Percentiles rank a stretch among this genome's conserved stretches.
These are phyloP conservation scores for Slavum lentiscoides DNA, from an alignment of 2,888 invertebrate species.

Conservation along the genomic window DNA sequence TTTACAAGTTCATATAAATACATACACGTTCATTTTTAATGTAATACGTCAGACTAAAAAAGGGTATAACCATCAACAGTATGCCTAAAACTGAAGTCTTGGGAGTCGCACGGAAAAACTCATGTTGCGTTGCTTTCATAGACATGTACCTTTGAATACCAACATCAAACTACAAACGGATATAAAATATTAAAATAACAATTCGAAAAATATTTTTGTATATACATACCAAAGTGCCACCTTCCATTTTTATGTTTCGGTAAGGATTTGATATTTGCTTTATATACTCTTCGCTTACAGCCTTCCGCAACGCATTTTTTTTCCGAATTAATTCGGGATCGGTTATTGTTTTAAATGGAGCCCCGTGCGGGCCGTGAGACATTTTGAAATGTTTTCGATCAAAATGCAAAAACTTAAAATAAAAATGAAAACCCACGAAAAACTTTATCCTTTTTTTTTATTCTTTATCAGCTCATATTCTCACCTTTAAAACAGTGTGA, in stretches of 20 bases:
- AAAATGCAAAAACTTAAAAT: not conserved
- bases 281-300: slow-evolving; percentile 71
- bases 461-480: not conserved
- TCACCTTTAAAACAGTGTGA: slow-evolving; percentile 63
- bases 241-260: slow-evolving; percentile 69
- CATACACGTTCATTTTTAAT: slow-evolving; percentile 57
- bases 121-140: slow-evolving; percentile 69
- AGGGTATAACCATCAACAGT: slow-evolving; percentile 64
- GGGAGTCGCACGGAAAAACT: slow-evolving; percentile 70
- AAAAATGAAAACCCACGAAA: no score
- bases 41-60: slow-evolving; percentile 64
- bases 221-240: slow-evolving; percentile 72
- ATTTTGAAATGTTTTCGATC: not conserved
- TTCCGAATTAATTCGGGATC: slow-evolving; percentile 60
- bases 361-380: not conserved
- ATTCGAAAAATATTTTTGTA: not conserved
- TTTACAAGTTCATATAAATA: not conserved
- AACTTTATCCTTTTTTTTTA: not conserved
- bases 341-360: slow-evolving; percentile 29
- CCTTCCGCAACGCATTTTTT: slow-evolving; percentile 67
- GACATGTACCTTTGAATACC: slow-evolving; percentile 74
- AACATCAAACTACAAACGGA: slow-evolving; percentile 76
- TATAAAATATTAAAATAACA: slow-evolving; percentile 23
- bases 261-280: slow-evolving; percentile 74
- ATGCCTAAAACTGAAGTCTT: slow-evolving; percentile 65